Evolutionary conservation across 2,888 invertebrate species (phyloP), one percentile per base, ranked within the genome.

Genomic region (Aelia acuminata): DNA sequence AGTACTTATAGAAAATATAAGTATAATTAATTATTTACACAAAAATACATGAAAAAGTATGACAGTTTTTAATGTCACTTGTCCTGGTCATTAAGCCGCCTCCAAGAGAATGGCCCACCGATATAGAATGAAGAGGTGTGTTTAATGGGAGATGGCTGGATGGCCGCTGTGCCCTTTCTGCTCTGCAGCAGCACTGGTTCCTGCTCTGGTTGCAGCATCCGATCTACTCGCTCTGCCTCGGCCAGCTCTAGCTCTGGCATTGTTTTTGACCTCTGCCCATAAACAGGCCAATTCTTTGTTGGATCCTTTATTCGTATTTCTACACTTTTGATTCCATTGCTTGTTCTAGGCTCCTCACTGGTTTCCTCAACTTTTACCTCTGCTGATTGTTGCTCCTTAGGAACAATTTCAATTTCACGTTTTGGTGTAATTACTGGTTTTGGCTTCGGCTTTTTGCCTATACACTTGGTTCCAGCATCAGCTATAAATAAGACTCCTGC

Each of bases 401-500:
- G 89, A 15, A 90, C 86, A 47, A 89, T 88, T 53, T 88, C 88
- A 20, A 89, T 88, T 31, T 89, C 86, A 39, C 88, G 88, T 87
- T 89, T 89, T 57, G 85, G 49, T 7, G 87, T 57, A 26, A 84
- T 49, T 57, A 53, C 53, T n/a, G 86, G 84, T 20, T 85, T 53
- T 22, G 48, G 43, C 75, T 89, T 88, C 18, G 49, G 70, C 39
- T 88, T 88, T 31, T 89, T 89, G 8, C 85, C 50, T 15, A 89
- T 88, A 31, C 90, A 90, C 49, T 89, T 89, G 11, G 89, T 88
- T 31, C 90, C 90, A 13, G 96, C 93, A 92, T 96, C 96, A 50
- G 95, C 92, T 48, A 96, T 93, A 92, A 96, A 96, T 1, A 96
- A 92, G 0, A 95, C 94, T 0, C 95, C 96, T 2, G 95, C 95